Base-by-base conservation (phyloP, 2,888 invertebrate genomes). In the Ceriagrion tenellum region DNA sequence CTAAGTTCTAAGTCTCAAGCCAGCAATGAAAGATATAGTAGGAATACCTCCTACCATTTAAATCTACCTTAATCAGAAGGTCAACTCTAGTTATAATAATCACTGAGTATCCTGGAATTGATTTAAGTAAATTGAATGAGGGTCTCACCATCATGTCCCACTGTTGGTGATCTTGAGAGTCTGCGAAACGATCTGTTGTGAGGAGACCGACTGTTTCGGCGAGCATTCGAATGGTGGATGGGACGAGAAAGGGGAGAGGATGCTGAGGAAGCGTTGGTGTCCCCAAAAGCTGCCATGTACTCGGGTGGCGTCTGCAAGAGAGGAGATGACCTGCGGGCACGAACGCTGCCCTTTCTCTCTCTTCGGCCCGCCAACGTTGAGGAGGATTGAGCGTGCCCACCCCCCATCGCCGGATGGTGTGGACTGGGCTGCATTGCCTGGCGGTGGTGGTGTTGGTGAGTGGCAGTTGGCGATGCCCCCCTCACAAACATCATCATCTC, bases 401-500 rank as follows among this genome's bases (percentile, higher is more conserved):
- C n/a, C 8, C 26, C 69, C 23, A 3, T 23, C n/a, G 12, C 30
- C 3, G 20, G 74, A 13, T 81, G 30, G 30, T 81, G 74, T 2
- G 74, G 74, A 35, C 30, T 81, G 74, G 30, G 16, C 26, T n/a
- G 35, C 74, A 81, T 81, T 26, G 4, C 74, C 69, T 69, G 69
- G 2, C 20, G 59, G 69, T 69, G 93, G 13, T 63, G 89, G 59
- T 95, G 95, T 0, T 81, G 23, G 40, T 89, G 56, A 35, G n/a
- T n/a, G 30, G 95, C 23, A 8, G 88, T 59, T 18, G 98, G 98
- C 95, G 98, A 98, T 35, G 98, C 98, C 74, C 98, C 98, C 95
- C 98, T 97, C 20, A 98, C 97, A 96, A 98, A 98, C 96, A 98
- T 97, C 98, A 98, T 98, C 97, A 98, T 98, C 96, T 98, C 98